Evolutionary conservation across 2,113 vertebrate genomes (phyloP).

Genomic region (Odocoileus virginianus): DNA sequence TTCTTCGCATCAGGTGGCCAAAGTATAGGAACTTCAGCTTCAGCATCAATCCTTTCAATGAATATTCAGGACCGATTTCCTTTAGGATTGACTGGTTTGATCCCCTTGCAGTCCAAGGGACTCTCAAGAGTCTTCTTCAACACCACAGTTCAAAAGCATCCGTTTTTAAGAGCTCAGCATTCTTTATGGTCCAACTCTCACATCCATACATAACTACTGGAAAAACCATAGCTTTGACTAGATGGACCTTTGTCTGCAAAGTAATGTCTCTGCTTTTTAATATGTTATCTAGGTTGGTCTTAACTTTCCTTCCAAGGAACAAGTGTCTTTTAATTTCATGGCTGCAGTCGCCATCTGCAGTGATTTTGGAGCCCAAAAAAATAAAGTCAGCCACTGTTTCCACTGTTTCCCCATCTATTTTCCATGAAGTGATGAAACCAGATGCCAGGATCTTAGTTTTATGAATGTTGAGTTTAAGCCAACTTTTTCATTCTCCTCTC

Average conservation of each 20-base stretch:
- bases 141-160: not conserved
- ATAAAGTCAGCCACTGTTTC: too few relatives aligned
- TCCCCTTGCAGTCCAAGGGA: not conserved
- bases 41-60: not conserved
- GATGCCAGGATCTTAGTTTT: too few relatives aligned
- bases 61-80: not conserved
- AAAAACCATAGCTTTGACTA: not conserved
- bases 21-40: not conserved
- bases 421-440: too few relatives aligned
- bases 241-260: not conserved
- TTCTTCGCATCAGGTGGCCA: not conserved
- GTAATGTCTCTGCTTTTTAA: not conserved
- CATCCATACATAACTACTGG: not conserved
- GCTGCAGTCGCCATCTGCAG: not conserved
- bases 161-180: not conserved
- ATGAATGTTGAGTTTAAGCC: too few relatives aligned
- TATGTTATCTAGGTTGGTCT: not conserved
- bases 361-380: not conserved
- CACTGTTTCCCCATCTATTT: too few relatives aligned
- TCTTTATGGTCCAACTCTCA: not conserved
- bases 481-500: too few relatives aligned
- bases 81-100: not conserved
- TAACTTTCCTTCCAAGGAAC: not conserved
- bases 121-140: not conserved
- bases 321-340: not conserved